Evolutionary conservation across 2,888 invertebrate genomes (phyloP), one percentile per base, ranked within the genome.

Genomic region (Galerucella pusilla): DNA sequence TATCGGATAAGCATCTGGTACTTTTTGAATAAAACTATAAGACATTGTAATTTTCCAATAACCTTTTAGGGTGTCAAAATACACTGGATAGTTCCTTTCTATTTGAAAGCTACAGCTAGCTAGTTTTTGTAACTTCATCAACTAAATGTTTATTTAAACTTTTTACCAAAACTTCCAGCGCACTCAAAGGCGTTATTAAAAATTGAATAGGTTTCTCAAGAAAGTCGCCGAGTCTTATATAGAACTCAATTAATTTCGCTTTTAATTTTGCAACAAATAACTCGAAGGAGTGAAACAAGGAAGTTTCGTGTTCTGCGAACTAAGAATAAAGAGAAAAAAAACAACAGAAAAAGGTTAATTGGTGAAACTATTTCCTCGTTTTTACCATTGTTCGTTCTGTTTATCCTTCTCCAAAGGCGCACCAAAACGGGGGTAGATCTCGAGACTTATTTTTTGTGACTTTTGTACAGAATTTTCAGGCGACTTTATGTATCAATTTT

Each of bases 261-360:
- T 64, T 45, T 64, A 64, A 64, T 64, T 65, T 42, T 9, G 64
- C n/a, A 65, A 65, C 64, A 46, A 65, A 65, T 65, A 65, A 42
- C 64, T 46, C 16, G 42, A n/a, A 65, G 46, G 46, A 20, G 35
- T 46, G 46, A 16, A 45, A 65, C 64, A 46, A 20, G 45, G 28
- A 65, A 65, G 46, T 65, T 63, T 65, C 46, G 46, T 65, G 46
- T 20, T 65, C 10, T 16, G 11, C 10, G 45, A 45, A 65, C 42
- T 45, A 65, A 42, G 46, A 46, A 65, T 46, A 65, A 12, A 20
- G n/a, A 16, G 16, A 16, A 35, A 45, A 49, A 46, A 46, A 11
- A 12, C 1, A 61, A 25, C 12, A 42, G 35, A 20, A 65, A 65
- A 65, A 65, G 64, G 64, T 65, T 65, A 65, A 65, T 65, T 65